phyloP scores from a whole-genome alignment of 1,140 invertebrate species.

The Coptotermes formosanus region DNA sequence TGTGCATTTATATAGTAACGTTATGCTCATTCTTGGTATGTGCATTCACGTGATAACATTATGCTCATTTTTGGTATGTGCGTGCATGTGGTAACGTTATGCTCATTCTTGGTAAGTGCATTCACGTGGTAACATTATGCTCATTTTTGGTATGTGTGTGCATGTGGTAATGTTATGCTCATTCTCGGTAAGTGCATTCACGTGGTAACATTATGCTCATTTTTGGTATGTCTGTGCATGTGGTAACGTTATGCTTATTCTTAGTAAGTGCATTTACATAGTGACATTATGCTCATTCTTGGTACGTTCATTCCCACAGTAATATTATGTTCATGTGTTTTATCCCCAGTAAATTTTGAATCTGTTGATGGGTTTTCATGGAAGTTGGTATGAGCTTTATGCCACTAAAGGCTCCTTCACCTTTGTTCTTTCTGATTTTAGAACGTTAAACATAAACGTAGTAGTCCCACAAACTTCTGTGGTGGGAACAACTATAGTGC shows the following conservation, averaged over 20 bases:
- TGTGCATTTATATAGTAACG: background rate
- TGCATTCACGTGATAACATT: too few species aligned
- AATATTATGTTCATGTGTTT: background rate
- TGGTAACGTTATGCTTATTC: too few species aligned
- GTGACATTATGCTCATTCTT: slow-evolving; percentile 7
- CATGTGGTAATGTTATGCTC: too few species aligned
- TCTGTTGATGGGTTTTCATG: too few species aligned
- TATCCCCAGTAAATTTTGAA: background rate
- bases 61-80: background rate
- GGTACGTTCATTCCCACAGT: background rate
- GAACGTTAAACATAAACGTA: too few species aligned
- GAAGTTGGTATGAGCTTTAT: too few species aligned
- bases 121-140: background rate
- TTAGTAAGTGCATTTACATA: slow-evolving; percentile 50
- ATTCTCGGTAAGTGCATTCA: background rate
- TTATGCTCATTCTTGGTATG: background rate
- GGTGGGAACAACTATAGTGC: too few species aligned
- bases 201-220: background rate
- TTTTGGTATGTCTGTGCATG: background rate
- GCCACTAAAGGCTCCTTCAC: too few species aligned
- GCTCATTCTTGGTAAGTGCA: background rate
- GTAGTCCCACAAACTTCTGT: too few species aligned
- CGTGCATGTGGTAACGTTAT: too few species aligned
- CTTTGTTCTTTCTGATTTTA: too few species aligned
- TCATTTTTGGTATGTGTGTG: too few species aligned